Conservation (phyloP, 2,888 invertebrate genomes). For the Dexiosoma caninum region DNA sequence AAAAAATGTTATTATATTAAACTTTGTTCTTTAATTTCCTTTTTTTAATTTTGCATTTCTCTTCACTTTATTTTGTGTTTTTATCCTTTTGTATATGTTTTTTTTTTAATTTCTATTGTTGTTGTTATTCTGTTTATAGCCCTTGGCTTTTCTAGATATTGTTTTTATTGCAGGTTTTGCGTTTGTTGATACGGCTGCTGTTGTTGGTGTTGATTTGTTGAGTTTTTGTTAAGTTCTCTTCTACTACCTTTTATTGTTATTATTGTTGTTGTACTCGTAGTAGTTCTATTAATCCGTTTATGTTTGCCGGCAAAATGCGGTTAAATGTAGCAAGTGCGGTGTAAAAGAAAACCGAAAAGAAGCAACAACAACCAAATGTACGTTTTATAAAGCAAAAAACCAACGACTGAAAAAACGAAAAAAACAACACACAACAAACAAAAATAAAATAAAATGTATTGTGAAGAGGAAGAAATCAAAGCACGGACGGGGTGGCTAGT, state of each 20-base stretch:
- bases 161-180: slow-evolving; percentile 2
- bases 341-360: slow-evolving; percentile 27
- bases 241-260: slow-evolving; percentile 15
- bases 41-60: slow-evolving; percentile 12
- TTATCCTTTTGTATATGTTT: slow-evolving; percentile 5
- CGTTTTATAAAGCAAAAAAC: slow-evolving; percentile 10
- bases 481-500: slow-evolving; percentile 36
- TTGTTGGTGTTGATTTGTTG: slow-evolving; percentile 33
- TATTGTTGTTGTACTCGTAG: slow-evolving; percentile 22
- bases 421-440: slow-evolving; percentile 41
- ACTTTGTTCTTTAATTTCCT: not conserved
- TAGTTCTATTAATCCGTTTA: too few species aligned
- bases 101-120: slow-evolving; percentile 24
- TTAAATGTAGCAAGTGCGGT: slow-evolving; percentile 62
- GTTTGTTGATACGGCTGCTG: slow-evolving; percentile 4
- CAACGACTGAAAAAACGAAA: not conserved
- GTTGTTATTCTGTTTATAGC: slow-evolving; percentile 39
- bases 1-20: not conserved
- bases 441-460: slow-evolving; percentile 28
- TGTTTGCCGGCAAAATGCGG: slow-evolving; percentile 60
- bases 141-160: slow-evolving; percentile 47
- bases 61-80: not conserved
- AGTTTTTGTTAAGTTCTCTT: slow-evolving; percentile 29
- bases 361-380: not conserved
- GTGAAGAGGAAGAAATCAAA: slow-evolving; percentile 51